Percentiles rank a stretch among this genome's conserved stretches.
phyloP scores from a whole-genome alignment of 2,888 invertebrate genomes.

The Eupsilia transversa region DNA sequence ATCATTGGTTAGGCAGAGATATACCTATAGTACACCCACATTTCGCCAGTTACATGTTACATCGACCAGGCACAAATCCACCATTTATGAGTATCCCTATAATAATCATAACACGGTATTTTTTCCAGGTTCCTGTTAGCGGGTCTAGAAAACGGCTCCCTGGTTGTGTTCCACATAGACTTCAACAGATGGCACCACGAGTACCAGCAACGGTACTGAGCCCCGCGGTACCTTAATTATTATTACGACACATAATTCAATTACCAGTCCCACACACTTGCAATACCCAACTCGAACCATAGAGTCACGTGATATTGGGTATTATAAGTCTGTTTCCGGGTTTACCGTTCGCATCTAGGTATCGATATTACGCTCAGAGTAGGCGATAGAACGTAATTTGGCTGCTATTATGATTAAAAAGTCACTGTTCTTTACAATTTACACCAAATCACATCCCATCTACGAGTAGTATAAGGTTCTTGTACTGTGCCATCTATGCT shows the following conservation, averaged over 20 bases:
- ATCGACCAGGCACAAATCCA: no score
- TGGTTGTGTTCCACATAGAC: conserved; percentile 99
- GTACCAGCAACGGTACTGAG: conserved; percentile 97
- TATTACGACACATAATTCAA: conserved; percentile 66
- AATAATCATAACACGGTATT: no score
- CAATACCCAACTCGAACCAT: conserved; percentile 21
- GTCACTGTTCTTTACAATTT: conserved; percentile 63
- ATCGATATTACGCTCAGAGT: conserved; percentile 58
- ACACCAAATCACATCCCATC: conserved; percentile 14
- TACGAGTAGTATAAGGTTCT: conserved; percentile 31
- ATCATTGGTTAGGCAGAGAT: no score
- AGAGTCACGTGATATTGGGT: conserved; percentile 9
- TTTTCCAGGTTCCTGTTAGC: conserved; percentile 99
- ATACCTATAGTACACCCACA: no score
- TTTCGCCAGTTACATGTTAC: no score
- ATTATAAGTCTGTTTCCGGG: conserved; percentile 49
- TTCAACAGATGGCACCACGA: conserved; percentile 99
- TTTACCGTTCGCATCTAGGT: conserved; percentile 53
- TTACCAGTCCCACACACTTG: conserved; percentile 60
- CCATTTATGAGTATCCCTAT: no score
- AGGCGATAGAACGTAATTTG: conserved; percentile 59
- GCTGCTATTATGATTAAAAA: conserved; percentile 42
- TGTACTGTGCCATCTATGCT: conserved; percentile 49
- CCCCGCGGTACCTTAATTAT: conserved; percentile 72
- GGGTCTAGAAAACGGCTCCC: conserved; percentile 98